Evolutionary conservation across 2,113 vertebrate species (phyloP).

Genomic region (Anolis carolinensis): DNA sequence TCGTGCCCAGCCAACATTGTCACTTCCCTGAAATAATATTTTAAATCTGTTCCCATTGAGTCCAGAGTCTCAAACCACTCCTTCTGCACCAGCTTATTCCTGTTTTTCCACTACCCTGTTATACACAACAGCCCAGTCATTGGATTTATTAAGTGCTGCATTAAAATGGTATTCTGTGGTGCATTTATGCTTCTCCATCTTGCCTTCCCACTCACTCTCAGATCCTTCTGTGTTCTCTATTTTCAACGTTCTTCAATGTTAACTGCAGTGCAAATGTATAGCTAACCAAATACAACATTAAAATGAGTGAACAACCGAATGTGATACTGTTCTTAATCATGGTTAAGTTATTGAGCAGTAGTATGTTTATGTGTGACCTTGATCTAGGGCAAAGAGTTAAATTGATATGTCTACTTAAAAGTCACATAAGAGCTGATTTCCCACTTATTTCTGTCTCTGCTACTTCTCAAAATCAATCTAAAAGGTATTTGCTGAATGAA

Average conservation of each 20-base stretch:
- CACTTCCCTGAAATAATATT: too few relatives aligned
- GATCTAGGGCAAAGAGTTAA: not conserved
- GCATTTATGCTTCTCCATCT: not conserved
- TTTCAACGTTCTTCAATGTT: not conserved
- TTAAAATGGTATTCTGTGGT: too few relatives aligned
- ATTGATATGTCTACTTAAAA: too few relatives aligned
- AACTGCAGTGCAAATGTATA: not conserved
- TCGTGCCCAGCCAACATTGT: too few relatives aligned
- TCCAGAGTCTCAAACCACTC: too few relatives aligned
- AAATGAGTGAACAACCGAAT: not conserved
- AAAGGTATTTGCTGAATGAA: not conserved
- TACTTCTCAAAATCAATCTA: not conserved
- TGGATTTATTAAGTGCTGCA: too few relatives aligned
- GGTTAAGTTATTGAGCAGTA: not conserved
- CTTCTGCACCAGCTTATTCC: too few relatives aligned
- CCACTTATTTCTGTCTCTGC: not conserved
- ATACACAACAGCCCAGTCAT: too few relatives aligned
- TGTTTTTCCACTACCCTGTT: too few relatives aligned
- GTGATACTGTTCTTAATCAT: not conserved
- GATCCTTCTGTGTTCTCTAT: not conserved
- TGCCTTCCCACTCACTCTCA: not conserved
- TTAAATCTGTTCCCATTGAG: too few relatives aligned
- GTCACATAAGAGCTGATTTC: not conserved
- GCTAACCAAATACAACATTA: not conserved
- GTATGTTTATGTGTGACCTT: too few relatives aligned